phyloP scores from a whole-genome alignment of 1,140 invertebrate species.

The Aleiodes sp. region DNA sequence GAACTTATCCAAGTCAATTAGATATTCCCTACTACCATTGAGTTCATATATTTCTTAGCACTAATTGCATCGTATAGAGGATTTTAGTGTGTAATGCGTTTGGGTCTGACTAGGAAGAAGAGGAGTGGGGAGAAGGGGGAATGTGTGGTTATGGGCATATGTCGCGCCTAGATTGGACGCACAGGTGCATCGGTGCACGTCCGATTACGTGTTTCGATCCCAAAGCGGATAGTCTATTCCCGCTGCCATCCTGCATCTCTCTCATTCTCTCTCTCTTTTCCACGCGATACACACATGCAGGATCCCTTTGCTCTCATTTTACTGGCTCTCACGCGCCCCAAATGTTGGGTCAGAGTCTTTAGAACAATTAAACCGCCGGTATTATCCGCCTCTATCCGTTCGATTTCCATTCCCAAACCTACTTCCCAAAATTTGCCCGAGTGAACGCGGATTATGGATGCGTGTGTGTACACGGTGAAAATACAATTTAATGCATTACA shows the following conservation, averaged over 20 bases:
- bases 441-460: no score
- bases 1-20: neutral
- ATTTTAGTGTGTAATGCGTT: slow-evolving; percentile 7
- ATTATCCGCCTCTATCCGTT: slow-evolving; percentile 15
- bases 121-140: no score
- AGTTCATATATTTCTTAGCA: slow-evolving; percentile 20
- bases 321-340: neutral
- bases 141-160: slow-evolving; percentile 24
- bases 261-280: neutral
- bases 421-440: no score
- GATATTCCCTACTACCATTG: neutral
- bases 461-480: no score
- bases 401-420: slow-evolving; percentile 6
- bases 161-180: slow-evolving; percentile 32
- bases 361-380: slow-evolving; percentile 24
- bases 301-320: no score
- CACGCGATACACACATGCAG: neutral
- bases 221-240: slow-evolving; percentile 22
- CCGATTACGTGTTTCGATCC: slow-evolving; percentile 31
- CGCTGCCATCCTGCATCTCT: neutral
- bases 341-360: slow-evolving; percentile 29
- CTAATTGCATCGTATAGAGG: slow-evolving; percentile 21
- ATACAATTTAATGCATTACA: no score
- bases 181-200: slow-evolving; percentile 29
- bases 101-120: neutral